Base-by-base conservation (phyloP, 53 echinoderm and acorn worm genomes). In the Echinarachnius parma region DNA sequence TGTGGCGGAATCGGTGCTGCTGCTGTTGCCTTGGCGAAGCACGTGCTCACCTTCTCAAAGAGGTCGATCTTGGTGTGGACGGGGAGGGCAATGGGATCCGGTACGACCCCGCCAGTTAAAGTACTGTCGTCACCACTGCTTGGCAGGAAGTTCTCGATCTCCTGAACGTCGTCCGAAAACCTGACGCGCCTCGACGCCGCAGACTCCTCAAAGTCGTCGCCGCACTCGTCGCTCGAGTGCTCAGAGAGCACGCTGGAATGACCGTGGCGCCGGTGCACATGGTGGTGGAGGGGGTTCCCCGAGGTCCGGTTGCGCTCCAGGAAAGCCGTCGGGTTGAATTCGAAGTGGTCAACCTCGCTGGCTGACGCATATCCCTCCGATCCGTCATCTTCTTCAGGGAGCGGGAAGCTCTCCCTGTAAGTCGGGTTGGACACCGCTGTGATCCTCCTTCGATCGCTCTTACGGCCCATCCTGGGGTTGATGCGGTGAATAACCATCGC, bases 361-460 rank as follows among this genome's bases (percentile, higher is more conserved):
- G 86, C 92, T 11, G 92, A 92, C 1, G 92, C 92, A 34, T 92
- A 92, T 9, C 92, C 92, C 42, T 92, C 92, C 1, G 92, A 92
- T 2, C 87, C 92, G 58, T 92, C 92, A 32, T 92, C 92, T 60
- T 92, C 92, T 60, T 92, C 84, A 4, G 92, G 92, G n/a, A 92
- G 76, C 21, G 87, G 92, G 77, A 83, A 86, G 28, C 87, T 87
- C 21, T 72, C 74, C 57, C 74, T 34, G 58, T 72, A 72, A 25
- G 39, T 72, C 25, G 74, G 74, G 28, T 72, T 72, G 2, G 74
- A 72, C 44, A 72, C 74, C n/a, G 74, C 74, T 0, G 74, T 72
- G 37, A 72, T 72, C 19, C 74, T 34, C 9, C 39, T 42, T 19
- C 21, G 56, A 37, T 57, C 57, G n/a, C 32, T 21, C 2, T 44